A percentile compares a stretch with the other conserved stretches of the same genome.
These are phyloP conservation scores for Megaceryle maxima DNA, from an alignment of 2,113 vertebrate species.

Conservation along the genomic window DNA sequence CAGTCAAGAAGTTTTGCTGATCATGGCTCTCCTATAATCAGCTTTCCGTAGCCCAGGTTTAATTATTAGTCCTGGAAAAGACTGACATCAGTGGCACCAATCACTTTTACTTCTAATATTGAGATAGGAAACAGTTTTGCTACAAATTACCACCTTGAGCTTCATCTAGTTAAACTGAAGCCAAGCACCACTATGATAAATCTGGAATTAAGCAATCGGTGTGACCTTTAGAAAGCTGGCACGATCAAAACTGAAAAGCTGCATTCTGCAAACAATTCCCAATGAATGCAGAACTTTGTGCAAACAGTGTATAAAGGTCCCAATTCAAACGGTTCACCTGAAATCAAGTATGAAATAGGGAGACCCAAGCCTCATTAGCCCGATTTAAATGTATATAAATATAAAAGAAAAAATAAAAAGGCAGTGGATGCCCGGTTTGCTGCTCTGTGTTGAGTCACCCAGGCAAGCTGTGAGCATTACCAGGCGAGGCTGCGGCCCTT, in stretches of 20 bases:
- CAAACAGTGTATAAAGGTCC: not conserved
- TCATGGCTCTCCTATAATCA: not conserved
- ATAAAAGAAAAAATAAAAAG: not conserved
- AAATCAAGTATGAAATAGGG: not conserved
- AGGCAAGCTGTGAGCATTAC: rapidly evolving
- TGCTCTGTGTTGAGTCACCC: not conserved
- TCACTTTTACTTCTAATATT: not conserved
- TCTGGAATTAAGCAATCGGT: not conserved
- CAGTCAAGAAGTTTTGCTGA: conserved; percentile 7
- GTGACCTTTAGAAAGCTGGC: not conserved
- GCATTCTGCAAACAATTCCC: not conserved
- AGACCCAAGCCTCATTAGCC: not conserved
- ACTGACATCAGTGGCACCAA: not conserved
- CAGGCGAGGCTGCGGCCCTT: not conserved
- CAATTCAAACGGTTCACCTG: not conserved
- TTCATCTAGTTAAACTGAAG: not conserved
- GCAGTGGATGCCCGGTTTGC: not conserved
- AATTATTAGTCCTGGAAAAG: not conserved
- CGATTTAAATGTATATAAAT: not conserved
- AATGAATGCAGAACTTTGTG: not conserved
- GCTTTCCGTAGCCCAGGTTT: not conserved
- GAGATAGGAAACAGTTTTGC: not conserved
- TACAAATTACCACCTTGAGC: not conserved
- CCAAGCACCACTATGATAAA: not conserved
- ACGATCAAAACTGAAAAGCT: not conserved